phyloP scores from a whole-genome alignment of 2,797 vertebrate genomes.

The Galagoides demidoff region DNA sequence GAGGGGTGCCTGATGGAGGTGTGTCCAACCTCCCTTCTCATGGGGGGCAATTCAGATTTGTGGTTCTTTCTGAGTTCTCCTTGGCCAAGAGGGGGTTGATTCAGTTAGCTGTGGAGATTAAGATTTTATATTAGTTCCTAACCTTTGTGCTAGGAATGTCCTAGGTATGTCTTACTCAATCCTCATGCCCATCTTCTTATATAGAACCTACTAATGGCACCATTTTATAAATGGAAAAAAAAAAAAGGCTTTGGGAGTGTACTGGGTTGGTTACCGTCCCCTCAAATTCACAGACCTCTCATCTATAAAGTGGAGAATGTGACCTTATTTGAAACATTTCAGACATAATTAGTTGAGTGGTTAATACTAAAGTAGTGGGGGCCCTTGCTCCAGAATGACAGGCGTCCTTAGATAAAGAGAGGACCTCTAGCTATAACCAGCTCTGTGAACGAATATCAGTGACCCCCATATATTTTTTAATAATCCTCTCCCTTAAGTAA shows the following conservation, averaged over 20 bases:
- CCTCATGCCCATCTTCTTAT: background rate
- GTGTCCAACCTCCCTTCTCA: background rate
- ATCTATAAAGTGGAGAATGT: background rate
- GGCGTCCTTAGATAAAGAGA: background rate
- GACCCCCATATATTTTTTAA: background rate
- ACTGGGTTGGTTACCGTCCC: background rate
- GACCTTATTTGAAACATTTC: background rate
- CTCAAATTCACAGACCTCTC: background rate
- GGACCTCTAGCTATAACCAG: background rate
- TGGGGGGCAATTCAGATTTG: background rate
- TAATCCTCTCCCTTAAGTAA: background rate
- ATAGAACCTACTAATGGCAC: background rate
- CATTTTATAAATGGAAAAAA: background rate
- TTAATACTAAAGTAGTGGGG: background rate
- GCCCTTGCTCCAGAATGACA: background rate
- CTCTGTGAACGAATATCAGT: background rate
- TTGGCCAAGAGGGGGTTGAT: background rate
- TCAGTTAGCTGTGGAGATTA: background rate
- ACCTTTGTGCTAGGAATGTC: background rate
- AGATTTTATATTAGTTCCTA: background rate
- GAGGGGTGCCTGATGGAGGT: background rate
- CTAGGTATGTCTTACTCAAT: background rate
- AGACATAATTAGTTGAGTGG: background rate
- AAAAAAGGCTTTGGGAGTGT: background rate
- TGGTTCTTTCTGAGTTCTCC: background rate